Percentiles rank a stretch among this genome's conserved stretches.
Conservation (phyloP, 2,888 invertebrate species). For the Caenorhabditis sp. region DNA sequence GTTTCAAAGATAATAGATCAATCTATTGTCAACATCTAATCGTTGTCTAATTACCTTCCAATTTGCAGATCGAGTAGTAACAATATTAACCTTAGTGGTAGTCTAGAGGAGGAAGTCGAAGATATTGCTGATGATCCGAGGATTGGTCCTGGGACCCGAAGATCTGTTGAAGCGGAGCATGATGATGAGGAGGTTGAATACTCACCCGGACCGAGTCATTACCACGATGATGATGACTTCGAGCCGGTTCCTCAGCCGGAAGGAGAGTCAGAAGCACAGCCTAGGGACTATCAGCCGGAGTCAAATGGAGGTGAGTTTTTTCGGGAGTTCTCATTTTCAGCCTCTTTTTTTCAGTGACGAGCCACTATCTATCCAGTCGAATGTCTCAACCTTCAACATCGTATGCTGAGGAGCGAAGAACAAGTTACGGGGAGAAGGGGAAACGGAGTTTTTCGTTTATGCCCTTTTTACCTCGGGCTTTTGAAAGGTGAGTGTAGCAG, state of each 20-base stretch:
- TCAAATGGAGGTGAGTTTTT: conserved; percentile 3
- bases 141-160: too few relatives aligned
- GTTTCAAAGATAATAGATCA: too few relatives aligned
- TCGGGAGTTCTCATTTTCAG: not conserved
- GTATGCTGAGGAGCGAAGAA: too few relatives aligned
- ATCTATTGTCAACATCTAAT: not conserved
- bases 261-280: too few relatives aligned
- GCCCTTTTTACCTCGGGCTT: not conserved
- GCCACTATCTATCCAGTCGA: not conserved
- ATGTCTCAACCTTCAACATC: not conserved
- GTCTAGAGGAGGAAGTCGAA: conserved; percentile 5
- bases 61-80: conserved; percentile 4
- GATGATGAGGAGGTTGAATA: not conserved
- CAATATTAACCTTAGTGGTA: not conserved
- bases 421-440: too few relatives aligned
- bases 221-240: not conserved
- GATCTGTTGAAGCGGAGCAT: not conserved
- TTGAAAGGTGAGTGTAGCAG: conserved; percentile 1
- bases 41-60: too few relatives aligned
- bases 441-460: too few relatives aligned
- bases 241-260: too few relatives aligned
- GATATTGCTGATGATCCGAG: not conserved
- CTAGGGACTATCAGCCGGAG: not conserved
- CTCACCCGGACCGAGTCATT: not conserved
- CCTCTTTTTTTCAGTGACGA: not conserved